Percentiles rank a stretch among this genome's conserved stretches.
These are phyloP conservation scores for Oreochromis aureus DNA, from an alignment of 2,113 vertebrate genomes.

Conservation along the genomic window DNA sequence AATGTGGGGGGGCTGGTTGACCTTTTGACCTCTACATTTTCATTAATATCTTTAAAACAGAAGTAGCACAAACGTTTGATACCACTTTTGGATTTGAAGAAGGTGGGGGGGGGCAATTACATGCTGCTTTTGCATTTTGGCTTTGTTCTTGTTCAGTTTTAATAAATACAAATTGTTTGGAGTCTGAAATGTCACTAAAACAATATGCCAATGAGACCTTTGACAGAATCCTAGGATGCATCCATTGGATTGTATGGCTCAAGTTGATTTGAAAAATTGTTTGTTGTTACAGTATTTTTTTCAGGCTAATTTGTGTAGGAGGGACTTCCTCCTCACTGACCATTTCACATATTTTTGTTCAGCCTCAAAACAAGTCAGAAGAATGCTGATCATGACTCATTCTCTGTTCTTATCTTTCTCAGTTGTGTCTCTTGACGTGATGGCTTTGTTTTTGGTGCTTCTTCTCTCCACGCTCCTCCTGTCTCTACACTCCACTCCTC, in stretches of 20 bases:
- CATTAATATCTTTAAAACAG: too few species aligned
- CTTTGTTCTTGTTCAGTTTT: not conserved
- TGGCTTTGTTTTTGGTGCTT: conserved; percentile 17
- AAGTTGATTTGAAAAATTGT: not conserved
- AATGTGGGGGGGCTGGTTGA: too few species aligned
- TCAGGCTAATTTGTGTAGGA: not conserved
- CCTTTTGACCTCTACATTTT: too few species aligned
- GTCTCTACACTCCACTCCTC: conserved; percentile 19
- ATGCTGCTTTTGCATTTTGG: not conserved
- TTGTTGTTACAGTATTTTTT: not conserved
- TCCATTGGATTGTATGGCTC: not conserved
- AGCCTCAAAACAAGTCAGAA: not conserved
- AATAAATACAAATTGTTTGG: not conserved
- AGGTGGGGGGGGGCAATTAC: not conserved
- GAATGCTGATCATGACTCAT: not conserved
- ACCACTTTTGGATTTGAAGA: too few species aligned
- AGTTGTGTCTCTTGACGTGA: not conserved
- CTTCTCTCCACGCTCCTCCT: conserved; percentile 38
- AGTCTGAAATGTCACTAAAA: not conserved
- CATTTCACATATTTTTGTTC: not conserved
- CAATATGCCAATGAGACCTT: not conserved
- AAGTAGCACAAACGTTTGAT: too few species aligned
- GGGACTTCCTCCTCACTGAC: not conserved
- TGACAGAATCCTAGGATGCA: not conserved
- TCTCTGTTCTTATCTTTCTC: not conserved